These are phyloP conservation scores for Botrylloides violaceus DNA, from an alignment of 23 tunicate genomes.

Conservation along the genomic window DNA sequence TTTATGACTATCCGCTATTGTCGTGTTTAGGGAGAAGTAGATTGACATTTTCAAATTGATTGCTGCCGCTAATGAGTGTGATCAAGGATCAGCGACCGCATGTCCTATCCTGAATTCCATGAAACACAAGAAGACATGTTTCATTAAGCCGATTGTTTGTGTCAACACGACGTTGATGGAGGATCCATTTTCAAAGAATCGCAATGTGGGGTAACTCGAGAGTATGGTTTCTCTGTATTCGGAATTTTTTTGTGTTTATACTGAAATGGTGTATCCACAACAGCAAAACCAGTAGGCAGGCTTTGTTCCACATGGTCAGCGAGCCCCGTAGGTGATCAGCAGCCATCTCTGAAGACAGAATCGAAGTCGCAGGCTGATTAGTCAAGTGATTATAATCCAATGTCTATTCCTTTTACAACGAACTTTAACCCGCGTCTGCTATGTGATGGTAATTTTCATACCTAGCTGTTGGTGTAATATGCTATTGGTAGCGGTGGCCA, in stretches of 20 bases:
- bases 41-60: no score
- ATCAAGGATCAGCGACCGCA: no score
- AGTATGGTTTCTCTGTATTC: neutral
- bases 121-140: conserved; percentile 4
- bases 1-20: no score
- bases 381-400: neutral
- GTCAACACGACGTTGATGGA: neutral
- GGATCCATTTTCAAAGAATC: conserved; percentile 9
- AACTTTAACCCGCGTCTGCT: neutral
- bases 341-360: neutral
- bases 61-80: no score
- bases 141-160: conserved; percentile 11
- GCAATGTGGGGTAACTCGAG: neutral
- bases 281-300: neutral
- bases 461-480: no score
- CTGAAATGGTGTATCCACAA: neutral
- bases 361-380: neutral
- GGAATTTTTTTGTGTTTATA: neutral
- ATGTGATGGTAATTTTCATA: neutral
- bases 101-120: neutral
- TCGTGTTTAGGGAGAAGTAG: no score
- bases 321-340: neutral
- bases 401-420: neutral
- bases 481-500: no score
- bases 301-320: conserved; percentile 22